Percentiles rank a stretch among this genome's conserved stretches.
Evolutionary conservation across 2,888 invertebrate genomes (phyloP).

Genomic region (Mechanitis messenoides): DNA sequence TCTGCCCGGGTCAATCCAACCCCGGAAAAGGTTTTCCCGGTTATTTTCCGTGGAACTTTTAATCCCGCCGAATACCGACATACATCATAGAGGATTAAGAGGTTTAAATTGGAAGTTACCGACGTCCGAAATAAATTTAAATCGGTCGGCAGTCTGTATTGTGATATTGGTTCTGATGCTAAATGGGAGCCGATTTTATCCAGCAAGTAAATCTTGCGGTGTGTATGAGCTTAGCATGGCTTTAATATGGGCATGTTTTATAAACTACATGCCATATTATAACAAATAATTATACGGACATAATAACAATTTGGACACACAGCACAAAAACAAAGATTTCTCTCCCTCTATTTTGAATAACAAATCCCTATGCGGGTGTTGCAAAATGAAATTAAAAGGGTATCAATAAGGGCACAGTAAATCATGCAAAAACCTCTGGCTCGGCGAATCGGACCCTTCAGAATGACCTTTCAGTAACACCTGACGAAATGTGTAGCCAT

Average conservation of each 20-base stretch:
- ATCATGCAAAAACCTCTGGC: slow-evolving; percentile 60
- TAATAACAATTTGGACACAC: not conserved
- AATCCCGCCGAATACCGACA: slow-evolving; percentile 76
- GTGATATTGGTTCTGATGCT: slow-evolving; percentile 73
- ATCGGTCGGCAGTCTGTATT: slow-evolving; percentile 75
- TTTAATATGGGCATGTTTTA: not conserved
- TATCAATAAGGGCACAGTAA: slow-evolving; percentile 65
- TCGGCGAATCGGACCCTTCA: slow-evolving; percentile 55
- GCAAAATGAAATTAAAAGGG: slow-evolving; percentile 56
- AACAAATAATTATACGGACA: not conserved
- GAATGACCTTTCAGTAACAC: slow-evolving; percentile 56
- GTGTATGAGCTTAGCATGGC: slow-evolving; percentile 37
- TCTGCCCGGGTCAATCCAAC: slow-evolving; percentile 73
- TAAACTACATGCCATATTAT: not conserved
- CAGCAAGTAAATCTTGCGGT: slow-evolving; percentile 62
- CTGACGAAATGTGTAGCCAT: slow-evolving; percentile 52
- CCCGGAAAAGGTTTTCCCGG: slow-evolving; percentile 77
- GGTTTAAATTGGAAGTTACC: slow-evolving; percentile 78
- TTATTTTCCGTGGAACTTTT: slow-evolving; percentile 78
- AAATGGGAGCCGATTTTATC: slow-evolving; percentile 70
- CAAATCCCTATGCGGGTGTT: slow-evolving; percentile 16
- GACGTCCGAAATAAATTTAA: slow-evolving; percentile 77
- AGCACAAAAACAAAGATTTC: not conserved
- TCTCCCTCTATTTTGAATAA: slow-evolving; percentile 4
- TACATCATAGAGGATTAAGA: slow-evolving; percentile 77